These are phyloP conservation scores for Etheostoma nigrum DNA, from an alignment of 2,797 vertebrate genomes.

Conservation along the genomic window DNA sequence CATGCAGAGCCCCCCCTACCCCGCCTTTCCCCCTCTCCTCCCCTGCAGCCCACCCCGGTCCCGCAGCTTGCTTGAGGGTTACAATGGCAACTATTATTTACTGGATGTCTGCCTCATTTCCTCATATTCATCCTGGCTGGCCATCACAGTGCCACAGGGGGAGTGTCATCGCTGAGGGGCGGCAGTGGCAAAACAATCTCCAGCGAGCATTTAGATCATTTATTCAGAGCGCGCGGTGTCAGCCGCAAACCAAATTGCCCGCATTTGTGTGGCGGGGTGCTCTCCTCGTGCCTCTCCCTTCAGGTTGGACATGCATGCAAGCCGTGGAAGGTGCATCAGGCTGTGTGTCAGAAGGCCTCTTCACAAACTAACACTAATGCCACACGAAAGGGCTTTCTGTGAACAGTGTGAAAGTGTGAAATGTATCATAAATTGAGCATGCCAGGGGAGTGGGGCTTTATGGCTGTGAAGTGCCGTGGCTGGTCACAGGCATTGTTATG, in stretches of 20 bases:
- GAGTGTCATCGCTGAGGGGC: conserved; percentile 77
- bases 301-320: conserved; percentile 61
- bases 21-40: conserved; percentile 1
- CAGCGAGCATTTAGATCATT: conserved; percentile 81
- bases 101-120: conserved; percentile 86
- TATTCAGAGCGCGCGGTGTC: conserved; percentile 77
- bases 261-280: conserved; percentile 49
- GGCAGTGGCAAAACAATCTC: conserved; percentile 78
- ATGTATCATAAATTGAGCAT: conserved; percentile 79
- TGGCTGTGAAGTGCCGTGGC: conserved; percentile 66
- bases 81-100: conserved; percentile 86
- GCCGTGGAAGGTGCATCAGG: conserved; percentile 60
- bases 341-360: conserved; percentile 70
- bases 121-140: conserved; percentile 81
- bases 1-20: conserved; percentile 55
- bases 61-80: conserved; percentile 70
- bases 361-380: conserved; percentile 74
- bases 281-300: conserved; percentile 49
- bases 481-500: conserved; percentile 73
- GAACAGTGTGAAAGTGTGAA: conserved; percentile 78
- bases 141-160: conserved; percentile 65
- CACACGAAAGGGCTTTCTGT: conserved; percentile 70
- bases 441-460: conserved; percentile 57
- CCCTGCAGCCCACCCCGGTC: conserved; percentile 35
- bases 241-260: conserved; percentile 78